Evolutionary conservation across 2,113 vertebrate genomes (phyloP), one percentile per base, ranked within the genome.

Genomic region (Scatophagus argus): DNA sequence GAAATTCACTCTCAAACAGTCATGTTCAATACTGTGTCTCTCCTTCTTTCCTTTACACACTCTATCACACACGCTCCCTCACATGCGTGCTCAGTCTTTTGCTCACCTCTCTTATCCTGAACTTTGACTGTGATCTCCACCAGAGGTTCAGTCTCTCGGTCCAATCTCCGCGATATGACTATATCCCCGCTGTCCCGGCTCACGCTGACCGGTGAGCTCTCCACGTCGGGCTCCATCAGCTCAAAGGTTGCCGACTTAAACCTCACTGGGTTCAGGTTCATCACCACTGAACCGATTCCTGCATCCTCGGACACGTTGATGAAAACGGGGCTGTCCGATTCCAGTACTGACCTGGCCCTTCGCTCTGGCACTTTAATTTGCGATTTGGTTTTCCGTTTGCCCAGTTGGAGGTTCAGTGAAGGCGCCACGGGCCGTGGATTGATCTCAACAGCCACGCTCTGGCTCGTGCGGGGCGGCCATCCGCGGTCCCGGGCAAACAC

Each of bases 401-500:
- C 61, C 64, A 4, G 16, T 27, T 73, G 32, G 54, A 79, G 52
- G 16, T 19, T 60, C 12, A 54, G 19, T 1, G 77, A 38, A 19
- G 74, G 62, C n/a, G 63, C 51, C 9, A 74, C 51, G 8, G 94
- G 91, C 87, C 93, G 92, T 1, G 96, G 96, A 34, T 76, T 92
- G 52, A 96, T 94, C 72, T 95, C 94, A 27, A 97, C 87, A 0
- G 89, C 41, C 27, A 97, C 77, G 2, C 94, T 88, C 5, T 86
- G 88, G 77, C 96, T 96, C 29, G 94, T 95, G 49, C 94, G 94
- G 4, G 94, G 75, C 6, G 96, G 96, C 86, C 93, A 95, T 0
- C 96, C 96, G 39, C 94, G 95, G 90, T 97, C 96, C 36, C 95
- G 91, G 23, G 96, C 96, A 75, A 95, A 96, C 34, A 97, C 93